Conservation (phyloP, 2,888 invertebrate species). For the Kuschelorhynchus macadamiae region DNA sequence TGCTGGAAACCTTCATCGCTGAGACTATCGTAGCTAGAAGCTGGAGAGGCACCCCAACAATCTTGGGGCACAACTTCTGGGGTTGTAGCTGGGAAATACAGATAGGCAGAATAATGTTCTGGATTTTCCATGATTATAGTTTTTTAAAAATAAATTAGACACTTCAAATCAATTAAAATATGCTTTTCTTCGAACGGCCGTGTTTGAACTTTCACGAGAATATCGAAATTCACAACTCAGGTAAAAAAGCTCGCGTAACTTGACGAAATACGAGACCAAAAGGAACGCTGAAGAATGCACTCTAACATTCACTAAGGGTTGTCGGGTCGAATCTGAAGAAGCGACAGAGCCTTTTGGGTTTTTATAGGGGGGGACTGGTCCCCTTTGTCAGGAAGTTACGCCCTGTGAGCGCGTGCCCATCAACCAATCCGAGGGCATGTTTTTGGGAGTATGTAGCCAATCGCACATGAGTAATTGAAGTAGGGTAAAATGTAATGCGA, state of each 20-base stretch:
- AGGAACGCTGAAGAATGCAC: conserved; percentile 17
- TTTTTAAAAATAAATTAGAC: not conserved
- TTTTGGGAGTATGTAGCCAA: conserved; percentile 29
- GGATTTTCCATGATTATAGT: conserved; percentile 46
- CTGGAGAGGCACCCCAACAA: conserved; percentile 43
- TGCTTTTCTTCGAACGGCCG: not conserved
- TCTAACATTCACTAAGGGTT: conserved; percentile 24
- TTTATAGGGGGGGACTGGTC: conserved; percentile 34
- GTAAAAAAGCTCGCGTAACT: conserved; percentile 15
- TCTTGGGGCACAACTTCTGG: conserved; percentile 34
- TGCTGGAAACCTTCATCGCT: conserved; percentile 42
- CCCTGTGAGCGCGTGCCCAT: conserved; percentile 45
- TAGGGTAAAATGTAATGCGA: conserved; percentile 10
- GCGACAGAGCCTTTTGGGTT: conserved; percentile 18
- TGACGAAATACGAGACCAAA: conserved; percentile 15
- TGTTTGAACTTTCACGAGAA: not conserved
- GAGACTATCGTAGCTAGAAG: conserved; percentile 46
- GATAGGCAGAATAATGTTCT: conserved; percentile 41
- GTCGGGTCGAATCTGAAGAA: conserved; percentile 27
- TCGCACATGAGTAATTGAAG: conserved; percentile 20
- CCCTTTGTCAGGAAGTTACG: conserved; percentile 34
- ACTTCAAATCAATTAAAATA: conserved; percentile 1
- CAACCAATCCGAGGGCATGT: conserved; percentile 28
- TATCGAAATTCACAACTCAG: conserved; percentile 9
- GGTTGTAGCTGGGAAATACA: conserved; percentile 39